phyloP scores from a whole-genome alignment of 2,888 invertebrate species.

The Emmelina monodactyla region DNA sequence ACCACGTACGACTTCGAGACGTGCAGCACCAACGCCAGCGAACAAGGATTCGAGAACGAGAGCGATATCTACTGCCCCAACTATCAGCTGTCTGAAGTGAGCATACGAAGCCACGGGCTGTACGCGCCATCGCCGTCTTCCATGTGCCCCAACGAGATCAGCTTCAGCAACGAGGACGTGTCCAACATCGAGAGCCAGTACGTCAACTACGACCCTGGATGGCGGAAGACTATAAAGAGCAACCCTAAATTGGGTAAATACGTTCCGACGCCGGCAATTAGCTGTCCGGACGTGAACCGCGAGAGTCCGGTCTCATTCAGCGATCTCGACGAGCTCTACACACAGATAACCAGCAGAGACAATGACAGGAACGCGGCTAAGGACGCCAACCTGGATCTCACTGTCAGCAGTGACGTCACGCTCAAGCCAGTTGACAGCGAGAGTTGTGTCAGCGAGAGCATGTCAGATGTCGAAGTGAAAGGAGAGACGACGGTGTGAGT shows the following conservation, averaged over 20 bases:
- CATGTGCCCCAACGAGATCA: slow-evolving; percentile 58
- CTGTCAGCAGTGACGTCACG: slow-evolving; percentile 52
- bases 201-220: slow-evolving; percentile 65
- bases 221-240: slow-evolving; percentile 51
- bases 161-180: slow-evolving; percentile 58
- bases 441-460: slow-evolving; percentile 56
- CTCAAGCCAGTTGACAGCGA: slow-evolving; percentile 50
- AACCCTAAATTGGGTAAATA: slow-evolving; percentile 49
- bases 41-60: slow-evolving; percentile 62
- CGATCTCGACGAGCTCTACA: slow-evolving; percentile 74
- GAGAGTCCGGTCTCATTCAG: slow-evolving; percentile 59
- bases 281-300: slow-evolving; percentile 53
- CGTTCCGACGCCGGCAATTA: slow-evolving; percentile 46
- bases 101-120: slow-evolving; percentile 69
- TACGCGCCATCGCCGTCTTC: slow-evolving; percentile 69
- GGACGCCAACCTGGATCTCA: slow-evolving; percentile 39
- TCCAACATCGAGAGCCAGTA: slow-evolving; percentile 61
- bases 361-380: slow-evolving; percentile 34
- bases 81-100: slow-evolving; percentile 71
- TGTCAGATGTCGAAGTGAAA: slow-evolving; percentile 42
- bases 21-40: slow-evolving; percentile 53
- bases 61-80: slow-evolving; percentile 69
- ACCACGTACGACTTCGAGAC: slow-evolving; percentile 54
- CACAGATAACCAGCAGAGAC: slow-evolving; percentile 68
- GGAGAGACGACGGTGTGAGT: slow-evolving; percentile 48